Evolutionary conservation across 2,113 vertebrate genomes (phyloP).

Genomic region (Urocitellus parryii): DNA sequence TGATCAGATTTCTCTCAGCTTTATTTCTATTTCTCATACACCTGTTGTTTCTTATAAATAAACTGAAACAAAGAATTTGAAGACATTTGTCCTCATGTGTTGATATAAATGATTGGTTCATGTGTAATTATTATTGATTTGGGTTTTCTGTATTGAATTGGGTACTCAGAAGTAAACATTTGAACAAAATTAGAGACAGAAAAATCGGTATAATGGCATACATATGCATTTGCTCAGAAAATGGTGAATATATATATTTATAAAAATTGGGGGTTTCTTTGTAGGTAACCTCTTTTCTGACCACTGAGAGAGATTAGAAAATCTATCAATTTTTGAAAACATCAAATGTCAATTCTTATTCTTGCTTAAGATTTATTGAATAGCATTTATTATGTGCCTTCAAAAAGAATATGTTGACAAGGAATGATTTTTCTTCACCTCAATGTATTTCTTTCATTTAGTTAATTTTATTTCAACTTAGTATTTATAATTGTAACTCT

Average conservation of each 20-base stretch:
- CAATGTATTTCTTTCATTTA: neutral
- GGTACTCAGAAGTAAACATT: slow-evolving; percentile 5
- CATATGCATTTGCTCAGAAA: neutral
- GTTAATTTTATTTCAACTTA: slow-evolving; percentile 23
- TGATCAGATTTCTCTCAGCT: neutral
- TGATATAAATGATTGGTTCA: neutral
- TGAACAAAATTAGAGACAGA: neutral
- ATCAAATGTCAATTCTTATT: slow-evolving; percentile 18
- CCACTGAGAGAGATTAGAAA: neutral
- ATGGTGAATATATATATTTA: neutral
- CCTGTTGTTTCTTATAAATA: neutral
- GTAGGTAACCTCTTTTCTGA: neutral
- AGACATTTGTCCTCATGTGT: neutral
- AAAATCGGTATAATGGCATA: neutral
- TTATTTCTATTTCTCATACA: neutral
- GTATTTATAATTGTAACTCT: neutral
- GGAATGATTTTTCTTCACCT: slow-evolving; percentile 4
- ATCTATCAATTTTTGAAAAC: slow-evolving; percentile 38
- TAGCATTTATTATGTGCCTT: neutral
- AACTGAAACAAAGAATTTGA: slow-evolving; percentile 47
- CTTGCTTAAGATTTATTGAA: slow-evolving; percentile 29
- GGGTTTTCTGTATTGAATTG: slow-evolving; percentile 40
- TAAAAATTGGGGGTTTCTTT: neutral
- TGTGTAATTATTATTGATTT: slow-evolving; percentile 34
- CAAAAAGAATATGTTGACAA: slow-evolving; percentile 19